These are phyloP conservation scores for Eupithecia inturbata DNA, from an alignment of 2,888 invertebrate species.

Conservation along the genomic window DNA sequence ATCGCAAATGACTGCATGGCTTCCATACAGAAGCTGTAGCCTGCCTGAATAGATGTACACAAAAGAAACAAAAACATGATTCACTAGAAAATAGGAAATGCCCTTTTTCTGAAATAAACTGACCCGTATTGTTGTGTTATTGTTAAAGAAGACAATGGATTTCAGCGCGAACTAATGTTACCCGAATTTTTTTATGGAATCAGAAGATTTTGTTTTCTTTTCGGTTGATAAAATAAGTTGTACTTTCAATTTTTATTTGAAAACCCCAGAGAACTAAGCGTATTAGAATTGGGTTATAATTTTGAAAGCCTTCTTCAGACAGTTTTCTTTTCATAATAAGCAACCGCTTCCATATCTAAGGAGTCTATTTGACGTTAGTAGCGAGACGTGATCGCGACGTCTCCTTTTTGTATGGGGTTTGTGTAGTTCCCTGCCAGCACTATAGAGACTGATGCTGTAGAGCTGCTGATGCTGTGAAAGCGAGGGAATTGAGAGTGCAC, in stretches of 20 bases:
- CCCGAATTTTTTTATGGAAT: slow-evolving; percentile 22
- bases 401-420: too few relatives aligned
- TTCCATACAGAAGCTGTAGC: slow-evolving; percentile 17
- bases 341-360: too few relatives aligned
- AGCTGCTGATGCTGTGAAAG: too few relatives aligned
- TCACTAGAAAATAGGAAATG: slow-evolving; percentile 51
- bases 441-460: too few relatives aligned
- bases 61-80: slow-evolving; percentile 51
- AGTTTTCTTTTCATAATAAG: not conserved
- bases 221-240: not conserved
- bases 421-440: too few relatives aligned
- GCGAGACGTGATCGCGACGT: too few relatives aligned
- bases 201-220: slow-evolving; percentile 4
- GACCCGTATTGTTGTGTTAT: slow-evolving; percentile 52
- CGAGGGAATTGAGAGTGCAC: too few relatives aligned
- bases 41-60: slow-evolving; percentile 42
- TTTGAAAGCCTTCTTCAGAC: not conserved
- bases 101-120: slow-evolving; percentile 53
- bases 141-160: slow-evolving; percentile 56
- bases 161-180: slow-evolving; percentile 27
- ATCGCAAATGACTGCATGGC: not conserved
- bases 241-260: not conserved
- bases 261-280: not conserved
- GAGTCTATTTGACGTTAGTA: too few relatives aligned
- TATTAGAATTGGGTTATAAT: not conserved